Evolutionary conservation across 2,888 invertebrate genomes (phyloP).

Genomic region (Drosophila hamatofila): DNA sequence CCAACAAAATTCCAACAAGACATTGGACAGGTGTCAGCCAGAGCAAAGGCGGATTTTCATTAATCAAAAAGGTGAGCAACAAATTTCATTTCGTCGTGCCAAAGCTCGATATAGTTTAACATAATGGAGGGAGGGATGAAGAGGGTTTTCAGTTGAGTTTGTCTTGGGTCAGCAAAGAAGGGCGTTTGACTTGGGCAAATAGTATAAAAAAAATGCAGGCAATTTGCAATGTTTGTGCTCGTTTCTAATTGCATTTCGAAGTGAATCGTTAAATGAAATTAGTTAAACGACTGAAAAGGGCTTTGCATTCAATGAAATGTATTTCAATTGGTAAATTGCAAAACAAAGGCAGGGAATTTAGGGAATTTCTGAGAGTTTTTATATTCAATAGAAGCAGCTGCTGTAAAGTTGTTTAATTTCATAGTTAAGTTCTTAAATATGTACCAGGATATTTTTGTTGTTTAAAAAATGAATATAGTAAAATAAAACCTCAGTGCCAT

Average conservation of each 20-base stretch:
- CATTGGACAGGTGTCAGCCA: conserved; percentile 34
- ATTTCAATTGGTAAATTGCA: not conserved
- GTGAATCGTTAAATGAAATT: not conserved
- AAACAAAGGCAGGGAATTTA: not conserved
- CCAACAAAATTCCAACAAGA: conserved; percentile 11
- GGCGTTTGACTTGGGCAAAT: not conserved
- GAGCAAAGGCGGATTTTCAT: conserved; percentile 43
- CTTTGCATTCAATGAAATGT: not conserved
- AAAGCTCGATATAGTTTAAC: not conserved
- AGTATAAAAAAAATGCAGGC: not conserved
- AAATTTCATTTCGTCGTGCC: conserved; percentile 22
- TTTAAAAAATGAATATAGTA: too few species aligned
- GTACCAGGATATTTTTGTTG: too few species aligned
- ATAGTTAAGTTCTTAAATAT: too few species aligned
- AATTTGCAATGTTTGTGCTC: conserved; percentile 22
- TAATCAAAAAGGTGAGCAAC: conserved; percentile 59
- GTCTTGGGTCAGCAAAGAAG: not conserved
- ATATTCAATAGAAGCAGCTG: not conserved
- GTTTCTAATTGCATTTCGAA: conserved; percentile 40
- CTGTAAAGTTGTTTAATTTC: not conserved
- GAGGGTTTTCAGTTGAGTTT: not conserved
- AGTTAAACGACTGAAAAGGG: not conserved
- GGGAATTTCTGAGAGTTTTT: not conserved
- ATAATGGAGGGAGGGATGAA: not conserved
- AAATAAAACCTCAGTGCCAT: too few species aligned